Evolutionary conservation across 2,888 invertebrate species (phyloP).

Genomic region (Xylota segnis): DNA sequence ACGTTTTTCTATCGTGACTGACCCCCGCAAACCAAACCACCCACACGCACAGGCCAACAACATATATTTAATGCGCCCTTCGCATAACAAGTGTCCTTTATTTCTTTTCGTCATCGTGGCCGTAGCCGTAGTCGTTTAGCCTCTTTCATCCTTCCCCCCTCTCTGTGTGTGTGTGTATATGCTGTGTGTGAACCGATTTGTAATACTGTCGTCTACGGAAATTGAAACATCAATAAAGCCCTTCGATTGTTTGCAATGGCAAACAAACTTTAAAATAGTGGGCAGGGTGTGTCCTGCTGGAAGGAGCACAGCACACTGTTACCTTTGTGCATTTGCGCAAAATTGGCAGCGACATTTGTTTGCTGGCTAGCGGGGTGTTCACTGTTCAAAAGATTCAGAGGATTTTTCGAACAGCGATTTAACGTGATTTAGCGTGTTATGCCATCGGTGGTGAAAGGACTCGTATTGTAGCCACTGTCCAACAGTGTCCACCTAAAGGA

Average conservation of each 20-base stretch:
- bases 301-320: slow-evolving; percentile 20
- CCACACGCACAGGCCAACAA: slow-evolving; percentile 34
- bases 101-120: slow-evolving; percentile 39
- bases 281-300: slow-evolving; percentile 3
- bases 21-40: slow-evolving; percentile 5
- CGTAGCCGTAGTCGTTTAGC: slow-evolving; percentile 40
- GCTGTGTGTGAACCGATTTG: slow-evolving; percentile 78
- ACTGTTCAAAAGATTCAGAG: slow-evolving; percentile 21
- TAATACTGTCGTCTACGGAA: slow-evolving; percentile 79
- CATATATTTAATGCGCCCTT: slow-evolving; percentile 42
- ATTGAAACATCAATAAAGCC: slow-evolving; percentile 79
- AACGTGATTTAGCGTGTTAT: slow-evolving; percentile 74
- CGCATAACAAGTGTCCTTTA: slow-evolving; percentile 66
- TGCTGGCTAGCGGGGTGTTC: not conserved
- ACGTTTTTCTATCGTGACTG: slow-evolving; percentile 4
- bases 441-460: slow-evolving; percentile 69
- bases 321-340: slow-evolving; percentile 74
- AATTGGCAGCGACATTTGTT: slow-evolving; percentile 70
- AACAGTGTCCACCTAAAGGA: slow-evolving; percentile 22
- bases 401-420: slow-evolving; percentile 71
- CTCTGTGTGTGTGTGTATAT: no score
- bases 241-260: slow-evolving; percentile 69
- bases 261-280: slow-evolving; percentile 66
- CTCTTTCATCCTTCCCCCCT: not conserved
- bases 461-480: slow-evolving; percentile 60